Evolutionary conservation across 2,888 invertebrate species (phyloP), one percentile per base, ranked within the genome.

Genomic region (Megalurothrips usitatus): DNA sequence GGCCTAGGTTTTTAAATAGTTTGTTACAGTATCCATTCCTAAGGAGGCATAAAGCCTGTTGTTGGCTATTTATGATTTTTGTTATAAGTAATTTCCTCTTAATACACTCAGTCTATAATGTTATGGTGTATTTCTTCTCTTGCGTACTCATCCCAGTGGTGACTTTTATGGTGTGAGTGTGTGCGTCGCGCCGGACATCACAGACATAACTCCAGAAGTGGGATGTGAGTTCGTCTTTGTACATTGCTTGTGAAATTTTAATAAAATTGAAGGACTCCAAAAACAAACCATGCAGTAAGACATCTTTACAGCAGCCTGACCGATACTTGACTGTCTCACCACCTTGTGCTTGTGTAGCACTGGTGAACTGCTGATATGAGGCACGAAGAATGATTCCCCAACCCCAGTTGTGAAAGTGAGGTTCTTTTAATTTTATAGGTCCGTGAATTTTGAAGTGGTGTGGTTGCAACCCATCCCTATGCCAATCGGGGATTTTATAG

Each of bases 1-100:
- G 68, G 68, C 68, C 68, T 75, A 75, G 68, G 68, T 75, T 75
- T 75, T 75, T 75, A 75, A 75, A 75, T 75, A 75, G 68, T 75
- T 75, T 75, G 68, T 75, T 75, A 75, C 68, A 75, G 68, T 75
- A 75, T 75, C 68, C 68, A 75, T 75, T 75, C 68, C 68, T 75
- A 75, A 75, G 68, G 68, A 75, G 68, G 68, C 68, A 75, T 75
- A n/a, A 75, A 75, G 68, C 68, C 68, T 75, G 68, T 75, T 75
- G 68, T 75, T 75, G 68, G 68, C 68, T 75, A 75, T 75, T 75
- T 75, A 75, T 75, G 68, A 75, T 75, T 75, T 75, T 75, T 75
- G 68, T 75, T 75, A 75, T 75, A 75, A 75, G 68, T 75, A 75
- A 75, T 75, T 75, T 75, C 68, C 68, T 75, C 26, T 75, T 75